A percentile compares a stretch with the other conserved stretches of the same genome.
These are phyloP conservation scores for Hiodon tergisus DNA, from an alignment of 2,113 vertebrate genomes.

Conservation along the genomic window DNA sequence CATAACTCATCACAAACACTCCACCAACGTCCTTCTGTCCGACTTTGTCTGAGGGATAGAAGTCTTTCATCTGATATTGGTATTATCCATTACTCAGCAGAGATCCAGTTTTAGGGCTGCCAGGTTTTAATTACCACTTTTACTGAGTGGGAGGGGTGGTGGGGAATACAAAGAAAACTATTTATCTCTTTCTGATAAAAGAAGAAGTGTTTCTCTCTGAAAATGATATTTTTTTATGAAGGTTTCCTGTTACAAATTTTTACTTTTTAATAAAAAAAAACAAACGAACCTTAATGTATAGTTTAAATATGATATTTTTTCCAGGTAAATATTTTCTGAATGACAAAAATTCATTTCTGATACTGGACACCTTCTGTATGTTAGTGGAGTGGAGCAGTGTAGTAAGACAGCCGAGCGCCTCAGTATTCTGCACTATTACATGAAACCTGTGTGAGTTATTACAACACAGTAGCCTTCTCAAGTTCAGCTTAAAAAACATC, in stretches of 20 bases:
- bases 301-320: no score
- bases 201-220: not conserved
- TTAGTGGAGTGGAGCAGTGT: no score
- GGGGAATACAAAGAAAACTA: not conserved
- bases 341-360: no score
- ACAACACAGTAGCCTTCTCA: not conserved
- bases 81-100: conserved; percentile 58
- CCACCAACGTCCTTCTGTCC: conserved; percentile 45
- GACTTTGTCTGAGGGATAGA: conserved; percentile 42
- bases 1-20: conserved; percentile 51
- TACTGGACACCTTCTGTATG: no score
- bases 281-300: no score
- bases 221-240: not conserved
- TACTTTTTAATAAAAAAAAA: no score
- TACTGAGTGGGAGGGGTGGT: not conserved
- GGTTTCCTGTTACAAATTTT: not conserved
- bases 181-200: not conserved
- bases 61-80: conserved; percentile 50
- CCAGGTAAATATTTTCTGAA: no score
- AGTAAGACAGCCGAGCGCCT: no score
- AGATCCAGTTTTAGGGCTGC: conserved; percentile 51
- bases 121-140: conserved; percentile 22
- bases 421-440: no score
- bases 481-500: conserved; percentile 5
- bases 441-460: not conserved